A percentile compares a stretch with the other conserved stretches of the same genome.
phyloP scores from a whole-genome alignment of 2,888 invertebrate species.

The Ellobium chinense region DNA sequence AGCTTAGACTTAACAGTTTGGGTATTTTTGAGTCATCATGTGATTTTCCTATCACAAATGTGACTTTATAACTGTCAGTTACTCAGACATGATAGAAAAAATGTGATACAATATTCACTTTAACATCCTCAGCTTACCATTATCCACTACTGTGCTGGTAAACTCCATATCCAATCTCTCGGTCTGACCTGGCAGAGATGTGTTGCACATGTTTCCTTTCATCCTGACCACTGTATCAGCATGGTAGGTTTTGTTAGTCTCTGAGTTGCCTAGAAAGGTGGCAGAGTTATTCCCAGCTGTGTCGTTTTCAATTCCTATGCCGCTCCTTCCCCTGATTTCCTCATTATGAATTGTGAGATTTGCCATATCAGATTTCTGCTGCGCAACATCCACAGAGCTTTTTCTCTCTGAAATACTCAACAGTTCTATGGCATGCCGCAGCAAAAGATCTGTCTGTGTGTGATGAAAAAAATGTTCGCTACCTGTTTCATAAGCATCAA shows the following conservation, averaged over 20 bases:
- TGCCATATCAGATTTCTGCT: not conserved
- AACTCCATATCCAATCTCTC: constrained; percentile 61
- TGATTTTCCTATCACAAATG: too few species aligned
- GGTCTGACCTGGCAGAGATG: constrained; percentile 14
- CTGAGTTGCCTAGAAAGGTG: too few species aligned
- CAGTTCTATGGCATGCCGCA: not conserved
- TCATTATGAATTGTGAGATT: not conserved
- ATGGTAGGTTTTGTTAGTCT: not conserved
- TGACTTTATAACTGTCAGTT: too few species aligned
- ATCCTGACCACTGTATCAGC: not conserved
- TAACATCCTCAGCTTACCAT: constrained; percentile 60
- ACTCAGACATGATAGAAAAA: too few species aligned
- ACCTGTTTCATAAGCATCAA: too few species aligned
- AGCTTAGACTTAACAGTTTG: too few species aligned
- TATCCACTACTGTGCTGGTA: constrained; percentile 62
- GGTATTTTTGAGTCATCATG: too few species aligned
- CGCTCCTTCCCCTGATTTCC: not conserved
- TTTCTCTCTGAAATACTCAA: not conserved
- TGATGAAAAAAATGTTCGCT: too few species aligned
- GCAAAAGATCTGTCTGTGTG: not conserved
- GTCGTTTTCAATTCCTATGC: not conserved
- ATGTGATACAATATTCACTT: too few species aligned
- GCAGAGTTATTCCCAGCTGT: too few species aligned
- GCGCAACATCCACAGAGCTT: not conserved
- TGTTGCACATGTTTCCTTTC: constrained; percentile 34